Base-by-base conservation (phyloP, 1,140 invertebrate species). In the Drosophila ficusphila region DNA sequence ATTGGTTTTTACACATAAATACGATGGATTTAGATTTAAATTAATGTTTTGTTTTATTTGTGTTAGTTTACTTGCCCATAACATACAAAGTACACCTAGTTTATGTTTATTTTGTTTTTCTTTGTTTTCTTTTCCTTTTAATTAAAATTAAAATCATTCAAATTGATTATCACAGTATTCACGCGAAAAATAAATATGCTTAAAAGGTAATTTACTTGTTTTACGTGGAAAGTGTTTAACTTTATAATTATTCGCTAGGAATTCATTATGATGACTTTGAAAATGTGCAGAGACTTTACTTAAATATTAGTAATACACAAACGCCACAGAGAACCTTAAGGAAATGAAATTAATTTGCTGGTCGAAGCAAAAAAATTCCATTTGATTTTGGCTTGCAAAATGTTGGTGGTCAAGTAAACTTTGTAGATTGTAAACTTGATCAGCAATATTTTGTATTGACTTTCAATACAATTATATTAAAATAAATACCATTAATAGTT, bases 101-200 rank as follows among this genome's bases (percentile, higher is more conserved):
- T 48, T 58, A 34, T 46, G 39, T 48, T 54, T 57, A 62, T 31
- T 51, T 49, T 47, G 21, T 57, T 52, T 79, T 68, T 67, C 49
- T 34, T 34, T 18, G 18, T 60, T 60, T 56, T 41, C 7, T 46
- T 67, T 54, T 53, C 53, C 11, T 39, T 72, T 53, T 61, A 64
- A 54, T 85, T 76, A 77, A 85, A 76, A 85, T 74, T 79, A 79
- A 90, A 89, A 90, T 90, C 76, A 90, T 89, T 90, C 76, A 86
- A 89, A 73, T 89, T 89, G 79, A 79, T 90, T 89, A 89, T 89
- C 85, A 89, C 85, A 89, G 85, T 89, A 90, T 90, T 90, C 64
- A 89, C 76, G 79, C 81, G 79, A 69, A 72, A 74, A 89, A 89
- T 78, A 88, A 88, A 88, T 88, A 88, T 89, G 54, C 74, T 78